Evolutionary conservation across 2,113 vertebrate genomes (phyloP).

Genomic region (Tor tambroides): DNA sequence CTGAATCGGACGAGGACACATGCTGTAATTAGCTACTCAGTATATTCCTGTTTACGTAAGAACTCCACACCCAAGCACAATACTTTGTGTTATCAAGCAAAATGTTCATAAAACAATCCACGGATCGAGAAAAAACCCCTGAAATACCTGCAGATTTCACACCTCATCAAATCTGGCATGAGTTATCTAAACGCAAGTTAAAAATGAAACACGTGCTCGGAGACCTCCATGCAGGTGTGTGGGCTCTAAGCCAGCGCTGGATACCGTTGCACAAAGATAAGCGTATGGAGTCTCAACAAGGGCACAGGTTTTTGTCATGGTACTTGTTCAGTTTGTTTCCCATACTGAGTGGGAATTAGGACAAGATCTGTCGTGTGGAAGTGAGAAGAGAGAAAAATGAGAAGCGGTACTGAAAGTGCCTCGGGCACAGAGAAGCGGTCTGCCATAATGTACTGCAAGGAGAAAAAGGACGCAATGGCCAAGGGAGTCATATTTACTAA

Average conservation of each 20-base stretch:
- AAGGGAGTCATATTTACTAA: neutral
- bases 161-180: slow-evolving; percentile 19
- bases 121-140: neutral
- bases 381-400: slow-evolving; percentile 6
- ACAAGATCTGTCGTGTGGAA: neutral
- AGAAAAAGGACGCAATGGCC: neutral
- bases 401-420: neutral
- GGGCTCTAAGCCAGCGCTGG: neutral
- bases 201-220: slow-evolving; percentile 20
- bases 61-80: slow-evolving; percentile 37
- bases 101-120: slow-evolving; percentile 8
- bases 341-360: neutral
- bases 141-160: slow-evolving; percentile 35
- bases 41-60: slow-evolving; percentile 22
- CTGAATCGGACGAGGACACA: neutral
- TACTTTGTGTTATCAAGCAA: slow-evolving; percentile 21
- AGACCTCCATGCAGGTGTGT: slow-evolving; percentile 21
- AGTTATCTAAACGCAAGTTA: neutral
- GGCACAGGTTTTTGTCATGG: neutral
- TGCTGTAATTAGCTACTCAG: neutral
- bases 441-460: neutral
- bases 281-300: neutral
- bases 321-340: neutral
- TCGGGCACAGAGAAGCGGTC: neutral
- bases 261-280: neutral